Percentiles rank a stretch among this genome's conserved stretches.
Conservation (phyloP, 2,888 invertebrate species). For the Chalcosyrphus nemorum region DNA sequence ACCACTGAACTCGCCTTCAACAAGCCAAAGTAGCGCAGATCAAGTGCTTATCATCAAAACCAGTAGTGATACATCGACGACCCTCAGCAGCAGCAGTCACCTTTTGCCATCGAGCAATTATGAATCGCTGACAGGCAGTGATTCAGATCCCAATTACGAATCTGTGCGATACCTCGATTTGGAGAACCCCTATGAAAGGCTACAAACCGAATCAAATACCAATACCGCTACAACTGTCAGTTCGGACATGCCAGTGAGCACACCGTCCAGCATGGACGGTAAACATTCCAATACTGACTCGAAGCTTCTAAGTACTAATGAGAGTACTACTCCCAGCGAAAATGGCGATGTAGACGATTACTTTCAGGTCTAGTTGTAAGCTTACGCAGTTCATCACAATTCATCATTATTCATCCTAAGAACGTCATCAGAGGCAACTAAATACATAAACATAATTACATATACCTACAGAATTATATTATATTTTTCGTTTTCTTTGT, state of each 20-base stretch:
- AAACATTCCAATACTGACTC: slow-evolving; percentile 63
- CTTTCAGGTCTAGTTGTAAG: slow-evolving; percentile 80
- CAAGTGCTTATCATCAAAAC: slow-evolving; percentile 71
- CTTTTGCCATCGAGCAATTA: slow-evolving; percentile 88
- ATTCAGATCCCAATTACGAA: slow-evolving; percentile 92
- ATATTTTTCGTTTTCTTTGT: slow-evolving; percentile 4
- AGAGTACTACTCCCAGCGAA: slow-evolving; percentile 73
- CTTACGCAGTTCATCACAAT: slow-evolving; percentile 36
- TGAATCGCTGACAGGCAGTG: slow-evolving; percentile 90
- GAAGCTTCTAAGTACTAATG: slow-evolving; percentile 49
- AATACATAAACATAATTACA: slow-evolving; percentile 38
- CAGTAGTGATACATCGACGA: slow-evolving; percentile 76
- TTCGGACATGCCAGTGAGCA: slow-evolving; percentile 64
- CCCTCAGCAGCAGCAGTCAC: slow-evolving; percentile 78
- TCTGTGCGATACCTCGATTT: slow-evolving; percentile 89
- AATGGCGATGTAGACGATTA: slow-evolving; percentile 81
- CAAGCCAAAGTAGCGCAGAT: slow-evolving; percentile 71
- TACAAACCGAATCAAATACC: slow-evolving; percentile 81
- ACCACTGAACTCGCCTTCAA: slow-evolving; percentile 62
- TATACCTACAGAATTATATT: too few species aligned
- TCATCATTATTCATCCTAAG: slow-evolving; percentile 48
- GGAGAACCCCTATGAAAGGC: slow-evolving; percentile 88
- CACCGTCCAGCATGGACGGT: slow-evolving; percentile 57
- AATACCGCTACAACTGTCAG: slow-evolving; percentile 72
- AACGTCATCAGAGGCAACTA: slow-evolving; percentile 68